These are phyloP conservation scores for Eupithecia subumbrata DNA, from an alignment of 2,888 invertebrate genomes.

Conservation along the genomic window DNA sequence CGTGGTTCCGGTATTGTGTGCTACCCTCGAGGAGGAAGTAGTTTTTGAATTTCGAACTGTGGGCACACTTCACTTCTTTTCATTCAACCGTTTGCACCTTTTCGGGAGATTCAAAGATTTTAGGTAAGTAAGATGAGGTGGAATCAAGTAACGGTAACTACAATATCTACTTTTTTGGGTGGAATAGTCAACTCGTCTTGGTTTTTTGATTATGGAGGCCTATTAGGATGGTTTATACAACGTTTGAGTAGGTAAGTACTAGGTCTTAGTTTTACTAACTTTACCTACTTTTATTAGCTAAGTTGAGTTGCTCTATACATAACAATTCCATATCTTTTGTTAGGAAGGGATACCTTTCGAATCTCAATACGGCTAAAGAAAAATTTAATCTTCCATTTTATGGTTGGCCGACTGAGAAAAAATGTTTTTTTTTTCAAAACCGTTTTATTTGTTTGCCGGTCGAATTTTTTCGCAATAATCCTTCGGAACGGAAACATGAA, in stretches of 20 bases:
- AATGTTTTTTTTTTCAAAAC: neutral
- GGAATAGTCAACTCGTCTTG: neutral
- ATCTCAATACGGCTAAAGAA: neutral
- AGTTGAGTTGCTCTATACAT: neutral
- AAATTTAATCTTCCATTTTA: conserved; percentile 11
- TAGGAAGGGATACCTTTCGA: neutral
- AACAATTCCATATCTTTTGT: neutral
- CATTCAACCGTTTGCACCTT: conserved; percentile 5
- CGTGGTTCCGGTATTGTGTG: conserved; percentile 71
- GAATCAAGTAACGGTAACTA: no score
- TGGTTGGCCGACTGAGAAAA: conserved; percentile 20
- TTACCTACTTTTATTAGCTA: neutral
- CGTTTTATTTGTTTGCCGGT: conserved; percentile 26
- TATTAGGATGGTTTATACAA: neutral
- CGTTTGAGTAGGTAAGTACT: neutral
- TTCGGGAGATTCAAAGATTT: neutral
- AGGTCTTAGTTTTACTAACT: neutral
- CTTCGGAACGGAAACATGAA: conserved; percentile 50
- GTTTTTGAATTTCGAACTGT: conserved; percentile 13
- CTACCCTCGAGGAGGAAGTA: conserved; percentile 55
- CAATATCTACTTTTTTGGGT: no score
- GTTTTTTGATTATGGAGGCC: neutral
- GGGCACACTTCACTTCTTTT: conserved; percentile 17
- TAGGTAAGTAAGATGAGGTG: neutral
- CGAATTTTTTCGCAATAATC: conserved; percentile 38